Evolutionary conservation across 2,888 invertebrate species (phyloP).

Genomic region (Agriopis marginaria): DNA sequence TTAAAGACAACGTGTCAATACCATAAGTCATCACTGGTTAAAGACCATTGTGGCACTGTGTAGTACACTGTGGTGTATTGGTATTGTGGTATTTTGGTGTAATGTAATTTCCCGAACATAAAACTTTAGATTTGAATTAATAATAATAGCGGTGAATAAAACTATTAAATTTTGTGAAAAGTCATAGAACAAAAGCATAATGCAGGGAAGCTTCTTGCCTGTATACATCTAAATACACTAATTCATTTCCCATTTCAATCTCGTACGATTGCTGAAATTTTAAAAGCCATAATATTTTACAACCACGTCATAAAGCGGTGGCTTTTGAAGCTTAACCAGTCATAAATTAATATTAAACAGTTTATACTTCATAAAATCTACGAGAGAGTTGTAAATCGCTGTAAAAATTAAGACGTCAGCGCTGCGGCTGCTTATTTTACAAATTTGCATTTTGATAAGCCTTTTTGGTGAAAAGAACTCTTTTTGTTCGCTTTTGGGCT

Average conservation of each 20-base stretch:
- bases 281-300: slow-evolving; percentile 26
- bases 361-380: slow-evolving; percentile 29
- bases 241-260: slow-evolving; percentile 6
- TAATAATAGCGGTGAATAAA: no score
- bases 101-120: no score
- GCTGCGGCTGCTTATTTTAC: slow-evolving; percentile 16
- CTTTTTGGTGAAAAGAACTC: background rate
- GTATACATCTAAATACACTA: background rate
- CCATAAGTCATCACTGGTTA: no score
- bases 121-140: no score
- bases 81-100: no score
- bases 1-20: no score
- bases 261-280: slow-evolving; percentile 10
- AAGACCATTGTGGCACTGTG: no score
- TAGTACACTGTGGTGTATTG: no score
- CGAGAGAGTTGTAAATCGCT: slow-evolving; percentile 15
- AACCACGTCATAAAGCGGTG: slow-evolving; percentile 15
- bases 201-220: no score
- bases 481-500: background rate
- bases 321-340: slow-evolving; percentile 23
- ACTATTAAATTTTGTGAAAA: no score
- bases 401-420: slow-evolving; percentile 28
- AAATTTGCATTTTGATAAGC: slow-evolving; percentile 10
- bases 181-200: no score
- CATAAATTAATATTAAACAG: slow-evolving; percentile 31